Base-by-base conservation (phyloP, 2,888 invertebrate genomes). In the Aelia acuminata region DNA sequence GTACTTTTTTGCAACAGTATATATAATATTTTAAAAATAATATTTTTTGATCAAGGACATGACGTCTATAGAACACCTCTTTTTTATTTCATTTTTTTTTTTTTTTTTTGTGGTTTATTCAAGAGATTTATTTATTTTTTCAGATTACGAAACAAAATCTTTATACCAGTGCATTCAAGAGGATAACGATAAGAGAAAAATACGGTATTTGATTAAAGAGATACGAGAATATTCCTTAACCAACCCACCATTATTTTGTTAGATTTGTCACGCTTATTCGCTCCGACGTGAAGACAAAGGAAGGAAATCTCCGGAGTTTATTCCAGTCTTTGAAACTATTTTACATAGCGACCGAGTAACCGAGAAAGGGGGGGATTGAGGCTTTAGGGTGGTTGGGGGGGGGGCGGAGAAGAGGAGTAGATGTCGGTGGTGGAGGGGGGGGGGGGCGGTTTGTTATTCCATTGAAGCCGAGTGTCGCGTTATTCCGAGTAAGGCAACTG, bases 311-410 rank as follows among this genome's bases (percentile, higher is more conserved):
- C 11, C 13, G 13, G 63, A 70, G 63, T 70, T 80, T 80, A 80
- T 80, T 80, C 63, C 80, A 80, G 43, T 35, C 80, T 80, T 80
- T 80, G 80, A 47, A 80, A 80, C 80, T 80, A 80, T 80, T 80
- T 80, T 80, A 80, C 80, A 80, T 80, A 80, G 80, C 80, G 39
- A 80, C 80, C 80, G 80, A 13, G 63, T 70, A 70, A 26, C 57
- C 22, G 26, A 70, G 20, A 22, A 35, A 8, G 7, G 35, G n/a
- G 53, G 70, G 26, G 26, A 35, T 26, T 3, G 8, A n/a, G 53
- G n/a, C 26, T 53, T 53, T 4, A 57, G 57, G 26, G 31, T 4
- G 15, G 15, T 26, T 26, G 1, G 26, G 35, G 22, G 43, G 22
- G 80, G 75, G 8, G 4, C 3, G 3, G 26, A 3, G 11, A n/a